These are phyloP conservation scores for Marronus borbonicus DNA, from an alignment of 2,888 invertebrate genomes.

Conservation along the genomic window DNA sequence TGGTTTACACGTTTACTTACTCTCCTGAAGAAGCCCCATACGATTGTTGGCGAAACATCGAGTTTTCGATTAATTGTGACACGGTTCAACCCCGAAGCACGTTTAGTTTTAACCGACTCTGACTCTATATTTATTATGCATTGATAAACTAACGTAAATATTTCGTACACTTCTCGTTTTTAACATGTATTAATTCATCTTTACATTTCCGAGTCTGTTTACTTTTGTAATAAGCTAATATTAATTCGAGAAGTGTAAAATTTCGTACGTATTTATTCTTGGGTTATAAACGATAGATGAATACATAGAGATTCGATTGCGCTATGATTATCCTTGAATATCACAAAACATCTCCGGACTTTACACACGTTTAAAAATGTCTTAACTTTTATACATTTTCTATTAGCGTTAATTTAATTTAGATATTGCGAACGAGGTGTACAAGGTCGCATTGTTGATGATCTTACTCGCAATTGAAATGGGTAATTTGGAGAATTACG, in stretches of 20 bases:
- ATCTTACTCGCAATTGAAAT: neutral
- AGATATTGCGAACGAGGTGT: constrained; percentile 15
- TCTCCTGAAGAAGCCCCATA: too few species aligned
- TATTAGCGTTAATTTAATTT: constrained; percentile 13
- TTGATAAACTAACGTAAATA: too few species aligned
- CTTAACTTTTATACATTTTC: neutral
- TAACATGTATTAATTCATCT: too few species aligned
- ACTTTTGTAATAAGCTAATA: neutral
- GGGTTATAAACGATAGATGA: too few species aligned
- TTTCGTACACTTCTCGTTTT: too few species aligned
- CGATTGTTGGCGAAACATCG: too few species aligned
- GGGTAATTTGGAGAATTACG: neutral
- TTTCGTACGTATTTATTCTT: neutral
- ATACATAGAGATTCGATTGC: neutral
- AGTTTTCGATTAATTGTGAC: too few species aligned
- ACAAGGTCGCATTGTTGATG: constrained; percentile 6
- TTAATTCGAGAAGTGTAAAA: neutral
- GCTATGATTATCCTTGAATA: constrained; percentile 9
- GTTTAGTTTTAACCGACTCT: too few species aligned
- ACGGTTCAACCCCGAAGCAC: too few species aligned
- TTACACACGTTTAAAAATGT: neutral
- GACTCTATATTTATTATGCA: too few species aligned
- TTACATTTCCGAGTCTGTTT: neutral
- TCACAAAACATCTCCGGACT: neutral
- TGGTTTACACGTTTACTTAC: too few species aligned